Base-by-base conservation (phyloP, 2,113 vertebrate genomes). In the Pluvialis apricaria region DNA sequence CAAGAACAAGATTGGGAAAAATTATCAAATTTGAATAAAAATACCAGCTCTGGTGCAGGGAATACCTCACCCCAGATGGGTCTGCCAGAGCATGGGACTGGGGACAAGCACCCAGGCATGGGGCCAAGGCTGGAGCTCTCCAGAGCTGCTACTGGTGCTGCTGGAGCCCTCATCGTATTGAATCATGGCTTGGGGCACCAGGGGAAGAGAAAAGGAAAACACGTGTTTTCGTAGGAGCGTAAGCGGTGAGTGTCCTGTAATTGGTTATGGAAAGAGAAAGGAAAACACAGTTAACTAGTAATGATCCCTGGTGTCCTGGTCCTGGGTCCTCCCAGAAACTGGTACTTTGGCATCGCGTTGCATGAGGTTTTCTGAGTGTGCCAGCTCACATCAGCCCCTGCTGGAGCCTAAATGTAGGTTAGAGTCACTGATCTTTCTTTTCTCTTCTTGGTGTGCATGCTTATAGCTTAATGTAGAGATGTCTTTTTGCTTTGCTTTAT, bases 131-230 rank as follows among this genome's bases (percentile, higher is more conserved):
- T 62, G 58, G 18, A 40, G 34, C 20, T 82, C n/a, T 51, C 60
- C 8, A 5, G 45, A 45, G 47, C 9, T 26, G 0, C 66, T 70
- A 13, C 3, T 0, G 9, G 16, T 70, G 24, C 19, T 84, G n/a
- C 42, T 76, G 69, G 4, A 69, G 49, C 54, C 20, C 28, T 55
- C 14, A 15, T 7, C 0, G 0, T 36, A 21, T 3, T 24, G 45
- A 49, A 22, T 17, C 15, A 14, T 3, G n/a, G 68, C n/a, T 92
- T 5, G 4, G 61, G 54, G 36, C 13, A 70, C 25, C 45, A 68
- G 11, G 20, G 15, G 61, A 58, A n/a, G 51, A 49, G 26, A 47
- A 68, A 58, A 24, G 15, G 72, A 69, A 57, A 92, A 32, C 7
- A 20, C 3, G 1, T 9, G 1, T 52, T 73, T 58, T 38, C 26